phyloP scores from a whole-genome alignment of 2,888 invertebrate genomes.

The Rhimphoctona megacephalus region DNA sequence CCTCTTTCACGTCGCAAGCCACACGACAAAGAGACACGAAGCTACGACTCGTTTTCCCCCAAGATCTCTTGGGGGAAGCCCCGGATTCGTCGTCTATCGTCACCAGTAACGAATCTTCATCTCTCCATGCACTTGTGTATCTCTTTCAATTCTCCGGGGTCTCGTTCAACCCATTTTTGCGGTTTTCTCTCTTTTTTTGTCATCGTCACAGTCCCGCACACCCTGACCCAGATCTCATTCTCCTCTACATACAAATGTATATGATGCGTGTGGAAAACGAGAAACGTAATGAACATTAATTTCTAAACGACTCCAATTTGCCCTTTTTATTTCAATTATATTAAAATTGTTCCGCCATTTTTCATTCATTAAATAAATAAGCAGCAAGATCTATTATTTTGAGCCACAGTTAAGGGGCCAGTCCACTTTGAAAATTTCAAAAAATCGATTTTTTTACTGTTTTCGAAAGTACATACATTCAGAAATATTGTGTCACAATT shows the following conservation, averaged over 20 bases:
- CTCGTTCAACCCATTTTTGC: conserved; percentile 36
- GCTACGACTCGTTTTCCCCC: conserved; percentile 32
- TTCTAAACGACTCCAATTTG: neutral
- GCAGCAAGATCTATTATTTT: neutral
- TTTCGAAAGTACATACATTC: no score
- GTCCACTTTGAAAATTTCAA: no score
- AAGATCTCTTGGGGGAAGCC: conserved; percentile 24
- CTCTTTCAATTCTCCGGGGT: conserved; percentile 52
- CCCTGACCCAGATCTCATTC: conserved; percentile 51
- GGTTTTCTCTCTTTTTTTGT: neutral
- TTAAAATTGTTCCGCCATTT: neutral
- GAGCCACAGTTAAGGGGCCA: no score
- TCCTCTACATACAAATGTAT: neutral
- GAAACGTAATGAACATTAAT: neutral
- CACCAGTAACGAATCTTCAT: conserved; percentile 55
- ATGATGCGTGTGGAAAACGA: neutral
- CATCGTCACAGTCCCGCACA: neutral
- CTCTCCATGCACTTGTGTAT: conserved; percentile 21
- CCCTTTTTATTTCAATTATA: neutral
- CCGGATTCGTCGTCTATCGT: conserved; percentile 35
- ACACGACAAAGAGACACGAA: conserved; percentile 8
- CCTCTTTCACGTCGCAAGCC: conserved; percentile 45
- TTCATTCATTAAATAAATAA: neutral
- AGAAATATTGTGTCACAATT: no score
- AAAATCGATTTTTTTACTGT: no score